Conservation (phyloP, 2,797 vertebrate genomes). For the Nyctibius grandis region DNA sequence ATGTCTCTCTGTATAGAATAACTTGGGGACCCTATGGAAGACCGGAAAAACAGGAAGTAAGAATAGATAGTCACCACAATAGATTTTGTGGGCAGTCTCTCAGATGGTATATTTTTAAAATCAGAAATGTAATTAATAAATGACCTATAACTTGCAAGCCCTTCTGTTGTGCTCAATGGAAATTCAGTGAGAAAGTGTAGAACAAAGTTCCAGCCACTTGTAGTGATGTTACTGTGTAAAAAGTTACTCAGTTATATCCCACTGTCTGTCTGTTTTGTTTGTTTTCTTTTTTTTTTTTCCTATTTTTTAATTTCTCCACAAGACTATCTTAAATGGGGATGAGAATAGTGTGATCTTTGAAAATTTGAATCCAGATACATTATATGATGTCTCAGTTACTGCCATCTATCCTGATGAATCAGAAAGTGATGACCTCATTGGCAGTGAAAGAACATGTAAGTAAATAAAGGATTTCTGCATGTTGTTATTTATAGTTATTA, state of each 20-base stretch:
- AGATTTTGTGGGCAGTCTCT: not conserved
- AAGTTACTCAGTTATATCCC: not conserved
- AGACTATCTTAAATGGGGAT: conserved; percentile 86
- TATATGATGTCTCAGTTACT: conserved; percentile 87
- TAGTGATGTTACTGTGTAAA: not conserved
- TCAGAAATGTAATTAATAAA: not conserved
- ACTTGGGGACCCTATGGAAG: conserved; percentile 82
- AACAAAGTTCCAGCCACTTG: not conserved
- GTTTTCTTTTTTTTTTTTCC: not conserved
- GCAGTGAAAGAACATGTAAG: conserved; percentile 88
- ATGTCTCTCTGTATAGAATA: conserved; percentile 90
- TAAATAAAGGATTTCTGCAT: not conserved
- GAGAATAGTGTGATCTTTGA: conserved; percentile 81
- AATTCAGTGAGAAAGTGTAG: not conserved
- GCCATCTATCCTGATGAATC: conserved; percentile 97
- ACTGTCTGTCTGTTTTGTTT: not conserved
- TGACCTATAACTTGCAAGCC: not conserved
- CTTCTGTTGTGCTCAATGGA: not conserved
- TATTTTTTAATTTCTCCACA: not conserved
- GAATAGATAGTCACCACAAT: not conserved
- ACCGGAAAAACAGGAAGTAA: conserved; percentile 73
- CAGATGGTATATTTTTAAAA: not conserved
- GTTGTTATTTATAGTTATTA: not conserved
- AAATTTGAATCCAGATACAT: conserved; percentile 85
- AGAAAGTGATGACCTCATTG: conserved; percentile 91